Base-by-base conservation (phyloP, 1,140 invertebrate species). In the Nixonia krombeini region DNA sequence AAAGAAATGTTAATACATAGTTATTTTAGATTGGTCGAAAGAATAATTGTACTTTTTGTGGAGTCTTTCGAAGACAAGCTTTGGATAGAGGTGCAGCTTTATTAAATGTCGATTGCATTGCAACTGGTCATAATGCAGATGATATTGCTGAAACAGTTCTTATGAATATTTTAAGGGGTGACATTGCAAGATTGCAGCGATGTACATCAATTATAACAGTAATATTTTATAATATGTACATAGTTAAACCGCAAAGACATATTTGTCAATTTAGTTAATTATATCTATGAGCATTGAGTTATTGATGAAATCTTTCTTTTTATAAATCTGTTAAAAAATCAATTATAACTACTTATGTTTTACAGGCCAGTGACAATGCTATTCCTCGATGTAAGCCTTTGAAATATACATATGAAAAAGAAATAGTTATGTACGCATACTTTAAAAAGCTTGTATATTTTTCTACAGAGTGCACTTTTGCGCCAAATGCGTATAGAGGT, bases 361-460 rank as follows among this genome's bases (percentile, higher is more conserved):
- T 59, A 56, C 84, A 96, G 88, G 90, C 93, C 23, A 89, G 91
- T 68, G 94, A 95, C 80, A 95, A 94, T 55, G 87, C 92, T 10
- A 94, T 99, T 68, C 94, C 95, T 2, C 87, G 97, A 70, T 96
- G 95, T 45, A 99, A 99, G 83, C 98, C 98, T 4, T 90, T 99
- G 15, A 99, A 99, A 82, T 99, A 99, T 78, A 93, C 96, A 2
- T 99, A 99, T 83, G 98, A 99, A 85, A 99, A 99, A 80, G 98
- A 99, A 87, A 99, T 99, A 79, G 98, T 99, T 0, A 98, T 99
- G 95, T 99, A 99, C 87, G 97, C 97, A 1, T 96, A 98, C 84
- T 98, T 96, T 79, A 97, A 97, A 81, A 94, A 94, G 72, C 83
- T 99, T n/a, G 91, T 98, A 29, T 99, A 99, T 80, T 99, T 99